phyloP scores from a whole-genome alignment of 2,113 vertebrate species.

The Dasyprocta punctata region DNA sequence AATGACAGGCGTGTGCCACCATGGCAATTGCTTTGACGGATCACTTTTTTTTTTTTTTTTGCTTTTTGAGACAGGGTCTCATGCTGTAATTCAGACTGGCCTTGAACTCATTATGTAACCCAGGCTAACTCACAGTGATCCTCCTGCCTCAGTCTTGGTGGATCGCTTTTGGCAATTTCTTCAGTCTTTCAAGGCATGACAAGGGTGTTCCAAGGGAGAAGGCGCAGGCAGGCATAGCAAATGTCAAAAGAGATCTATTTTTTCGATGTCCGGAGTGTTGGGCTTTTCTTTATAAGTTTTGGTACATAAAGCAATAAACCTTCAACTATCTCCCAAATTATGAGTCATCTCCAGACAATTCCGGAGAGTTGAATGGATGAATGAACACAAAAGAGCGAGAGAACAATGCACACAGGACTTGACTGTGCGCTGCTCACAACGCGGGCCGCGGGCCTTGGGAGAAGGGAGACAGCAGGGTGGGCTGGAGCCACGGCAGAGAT shows the following conservation, averaged over 20 bases:
- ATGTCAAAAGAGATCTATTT: neutral
- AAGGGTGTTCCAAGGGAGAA: neutral
- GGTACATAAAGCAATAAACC: conserved; percentile 9
- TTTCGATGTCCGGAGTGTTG: neutral
- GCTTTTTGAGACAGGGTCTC: too few species aligned
- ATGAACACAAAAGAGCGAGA: neutral
- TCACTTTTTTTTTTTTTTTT: neutral
- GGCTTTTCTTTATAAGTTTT: neutral
- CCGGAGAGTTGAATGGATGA: neutral
- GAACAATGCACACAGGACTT: conserved; percentile 67
- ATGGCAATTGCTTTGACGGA: neutral
- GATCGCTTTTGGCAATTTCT: neutral
- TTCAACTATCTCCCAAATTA: conserved; percentile 37
- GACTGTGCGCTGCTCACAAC: conserved; percentile 50
- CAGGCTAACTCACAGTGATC: too few species aligned
- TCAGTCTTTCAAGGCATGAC: neutral
- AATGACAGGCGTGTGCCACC: neutral
- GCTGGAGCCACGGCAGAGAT: neutral
- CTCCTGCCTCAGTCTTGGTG: neutral
- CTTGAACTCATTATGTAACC: too few species aligned
- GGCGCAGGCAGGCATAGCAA: neutral
- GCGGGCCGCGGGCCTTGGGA: neutral
- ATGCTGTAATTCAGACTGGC: too few species aligned
- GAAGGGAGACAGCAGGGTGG: neutral
- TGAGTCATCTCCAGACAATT: conserved; percentile 71